Base-by-base conservation (phyloP, 2,113 vertebrate species). In the Salvelinus namaycush region DNA sequence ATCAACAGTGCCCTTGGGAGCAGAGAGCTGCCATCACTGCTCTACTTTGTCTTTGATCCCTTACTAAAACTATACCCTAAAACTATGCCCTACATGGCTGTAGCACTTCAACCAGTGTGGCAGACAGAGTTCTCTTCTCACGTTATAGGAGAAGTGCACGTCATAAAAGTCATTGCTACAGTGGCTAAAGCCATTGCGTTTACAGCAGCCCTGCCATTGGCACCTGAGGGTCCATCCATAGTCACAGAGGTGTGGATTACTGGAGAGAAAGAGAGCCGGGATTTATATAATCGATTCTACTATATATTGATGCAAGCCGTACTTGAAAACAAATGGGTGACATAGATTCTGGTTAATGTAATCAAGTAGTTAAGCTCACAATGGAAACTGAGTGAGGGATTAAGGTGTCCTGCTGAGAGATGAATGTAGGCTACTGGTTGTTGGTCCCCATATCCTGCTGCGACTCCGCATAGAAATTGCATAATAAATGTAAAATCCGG, bases 1-100 rank as follows among this genome's bases (percentile, higher is more conserved):
- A 80, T 80, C 51, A 62, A 79, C 86, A 49, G 80, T 67, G 71
- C 73, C 81, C 83, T 84, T 78, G 76, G 72, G 76, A 83, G 70
- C 65, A 75, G 51, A 80, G 69, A 22, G 18, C 16, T 62, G 59
- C 6, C 9, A 9, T 44, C 0, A 13, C 39, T 59, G 76, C 68
- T 81, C 64, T 87, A 5, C 77, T 66, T 27, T 66, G 64, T 18
- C n/a, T n/a, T 62, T 9, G n/a, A 62, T n/a, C 5, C 59, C 59
- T 62, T 20, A n/a, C 59, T 62, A 62, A 62, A 66, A 5, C 64
- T 66, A 27, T 24, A 6, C 5, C 26, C 26, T 4, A 66, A 34
- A 34, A 34, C 31, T 34, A 34, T 24, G 2, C 14, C 26, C 26
- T 13, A 66, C 22, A 12, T 24, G 26, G 64, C 64, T 66, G 34